phyloP scores from a whole-genome alignment of 2,113 vertebrate genomes.

The Ciconia stormi region DNA sequence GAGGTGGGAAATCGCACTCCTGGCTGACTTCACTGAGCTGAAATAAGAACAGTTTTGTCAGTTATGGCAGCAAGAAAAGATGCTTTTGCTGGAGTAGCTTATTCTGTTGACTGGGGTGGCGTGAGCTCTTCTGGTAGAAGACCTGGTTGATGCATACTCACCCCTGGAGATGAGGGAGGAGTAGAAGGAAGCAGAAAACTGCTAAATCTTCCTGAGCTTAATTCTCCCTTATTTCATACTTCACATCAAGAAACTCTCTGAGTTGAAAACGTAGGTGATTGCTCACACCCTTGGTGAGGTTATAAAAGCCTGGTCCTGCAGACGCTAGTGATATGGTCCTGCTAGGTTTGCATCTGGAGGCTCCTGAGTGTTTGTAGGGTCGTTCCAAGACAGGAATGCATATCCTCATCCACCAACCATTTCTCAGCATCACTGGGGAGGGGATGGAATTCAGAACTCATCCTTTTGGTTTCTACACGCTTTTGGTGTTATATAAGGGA shows the following conservation, averaged over 20 bases:
- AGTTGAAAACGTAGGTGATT: slow-evolving; percentile 27
- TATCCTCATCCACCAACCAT: slow-evolving; percentile 31
- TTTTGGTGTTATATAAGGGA: background rate
- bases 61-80: background rate
- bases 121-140: background rate
- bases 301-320: background rate
- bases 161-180: slow-evolving; percentile 37
- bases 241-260: background rate
- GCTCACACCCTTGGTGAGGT: slow-evolving; percentile 5
- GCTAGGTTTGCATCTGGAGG: background rate
- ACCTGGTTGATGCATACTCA: slow-evolving; percentile 29
- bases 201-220: background rate
- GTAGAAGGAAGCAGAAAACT: slow-evolving; percentile 29
- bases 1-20: background rate
- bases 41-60: background rate
- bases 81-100: background rate
- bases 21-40: background rate
- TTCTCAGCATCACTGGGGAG: slow-evolving; percentile 2
- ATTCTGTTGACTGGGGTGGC: background rate
- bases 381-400: background rate
- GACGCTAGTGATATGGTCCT: background rate
- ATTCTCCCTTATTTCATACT: slow-evolving; percentile 18
- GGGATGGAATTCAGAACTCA: slow-evolving; percentile 6
- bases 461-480: background rate
- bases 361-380: background rate